Base-by-base conservation (phyloP, 1,140 invertebrate genomes). In the Wiebesia pumilae region DNA sequence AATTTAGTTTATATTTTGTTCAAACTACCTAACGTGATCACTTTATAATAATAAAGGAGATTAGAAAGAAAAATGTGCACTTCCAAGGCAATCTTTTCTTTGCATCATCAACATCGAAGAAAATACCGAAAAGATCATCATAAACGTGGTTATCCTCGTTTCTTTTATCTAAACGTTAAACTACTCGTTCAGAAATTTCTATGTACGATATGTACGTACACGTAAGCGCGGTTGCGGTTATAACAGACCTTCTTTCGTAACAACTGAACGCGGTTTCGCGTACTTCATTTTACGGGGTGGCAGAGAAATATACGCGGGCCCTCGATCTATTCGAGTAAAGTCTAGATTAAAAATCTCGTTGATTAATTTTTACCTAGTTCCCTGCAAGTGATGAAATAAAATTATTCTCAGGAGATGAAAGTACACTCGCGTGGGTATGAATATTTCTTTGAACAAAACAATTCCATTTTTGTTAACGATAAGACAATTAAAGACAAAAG, bases 201-300 rank as follows among this genome's bases (percentile, higher is more conserved):
- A 35, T 19, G 16, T 33, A 24, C n/a, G 4, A 10, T 54, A 30
- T 14, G 19, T 6, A 43, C n/a, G 24, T 69, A 33, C 38, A 27
- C 40, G 69, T 81, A 33, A 51, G 38, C 43, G 35, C 35, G 81
- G 81, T 73, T 83, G 40, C 30, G 62, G 54, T 71, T 35, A 7
- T 47, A 19, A 6, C 40, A 38, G 9, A 35, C 19, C 58, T 30
- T 12, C 35, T 84, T 78, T 79, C 35, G 83, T 58, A 84, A 84
- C 54, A 24, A 51, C 54, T 62, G 54, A 38, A 78, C 73, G 38
- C 24, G 47, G 47, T 83, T 69, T 83, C 69, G 67, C 81, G 47
- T 71, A 71, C 54, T 83, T 47, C 16, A 47, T 71, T 83, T 47
- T 16, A 16, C 47, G 47, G 0, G 16, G 16, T 9, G 38, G 10